Base-by-base conservation (phyloP, 37 sponge, comb jelly and placozoan species). In the Chondrilla cf. caribensis region DNA sequence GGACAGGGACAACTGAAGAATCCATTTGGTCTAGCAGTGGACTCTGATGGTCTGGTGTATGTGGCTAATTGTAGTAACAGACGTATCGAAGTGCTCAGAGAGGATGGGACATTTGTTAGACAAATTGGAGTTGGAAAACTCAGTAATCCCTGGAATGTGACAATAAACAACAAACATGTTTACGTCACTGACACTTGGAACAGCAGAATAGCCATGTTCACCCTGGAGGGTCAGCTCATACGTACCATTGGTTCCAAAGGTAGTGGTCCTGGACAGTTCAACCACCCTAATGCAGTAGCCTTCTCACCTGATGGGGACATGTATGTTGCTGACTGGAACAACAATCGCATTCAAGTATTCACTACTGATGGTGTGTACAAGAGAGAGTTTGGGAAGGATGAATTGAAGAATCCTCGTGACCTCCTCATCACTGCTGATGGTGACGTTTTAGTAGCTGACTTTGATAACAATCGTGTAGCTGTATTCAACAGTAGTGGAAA, bases 181-280 rank as follows among this genome's bases (percentile, higher is more conserved):
- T n/a, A n/a, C n/a, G n/a, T n/a, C n/a, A n/a, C n/a, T n/a, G n/a
- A 62, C 64, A 62, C 64, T 62, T 29, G 15, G 18, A 62, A 62
- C 64, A 9, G 15, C 29, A 29, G 64, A n/a, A 62, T 62, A 29
- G 5, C 29, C 4, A 28, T 6, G 18, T 62, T 19, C 15, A 62
- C 29, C 22, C 6, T 62, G 64, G 18, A n/a, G 6, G 64, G 64
- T n/a, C 25, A 62, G 29, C 29, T 62, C 15, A 15, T 29, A n/a
- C 64, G 64, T 6, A 6, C 6, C 29, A 62, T 62, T 62, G 64
- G 64, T 7, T 5, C 4, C 5, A 6, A 15, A 19, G 64, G 64
- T 28, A 62, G 64, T 62, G 29, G 64, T 62, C 64, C 64, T 7
- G 64, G 64, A 62, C 64, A 62, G 64, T 62, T 62, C 64, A 29